Base-by-base conservation (phyloP, 2,113 vertebrate genomes). In the Tylochromis polylepis region DNA sequence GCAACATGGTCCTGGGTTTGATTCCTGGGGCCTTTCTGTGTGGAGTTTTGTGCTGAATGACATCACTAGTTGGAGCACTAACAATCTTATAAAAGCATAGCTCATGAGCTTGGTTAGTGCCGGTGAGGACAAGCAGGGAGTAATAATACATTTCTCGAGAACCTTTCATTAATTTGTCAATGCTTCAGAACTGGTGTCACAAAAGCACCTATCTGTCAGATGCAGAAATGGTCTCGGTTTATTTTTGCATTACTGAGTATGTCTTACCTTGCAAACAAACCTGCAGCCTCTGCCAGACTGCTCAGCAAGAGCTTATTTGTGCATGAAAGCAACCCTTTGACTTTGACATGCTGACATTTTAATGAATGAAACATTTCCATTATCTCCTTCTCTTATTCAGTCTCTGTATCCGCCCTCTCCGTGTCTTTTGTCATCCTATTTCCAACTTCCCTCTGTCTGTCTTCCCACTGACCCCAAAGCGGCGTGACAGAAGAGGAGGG, bases 301-400 rank as follows among this genome's bases (percentile, higher is more conserved):
- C 79, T 91, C 79, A 18, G 16, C 83, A 27, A 85, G 53, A 62
- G 57, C 18, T 77, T 29, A 62, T 87, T 81, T 82, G 58, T 29
- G 87, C 53, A 65, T 87, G 34, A 81, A 65, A 88, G 82, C 58
- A n/a, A 87, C 57, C 55, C 46, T 11, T n/a, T 14, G 79, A n/a
- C 53, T 88, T 18, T 92, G 91, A 88, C 84, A 81, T 57, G 24
- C 55, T 94, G 90, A 89, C 93, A 91, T 88, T 85, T 87, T 41
- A 91, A 89, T 79, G 67, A 90, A 93, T 86, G 86, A 91, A 75
- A 79, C 4, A 7, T 46, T 77, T 81, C 85, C 65, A 94, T 93
- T 93, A 94, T 94, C 83, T 82, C 79, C 79, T 88, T 79, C 10
- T 1, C 79, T 62, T 36, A 87, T 90, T 89, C 84, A 85, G 6